phyloP scores from a whole-genome alignment of 1,140 invertebrate genomes.

The Brachionus calyciflorus region DNA sequence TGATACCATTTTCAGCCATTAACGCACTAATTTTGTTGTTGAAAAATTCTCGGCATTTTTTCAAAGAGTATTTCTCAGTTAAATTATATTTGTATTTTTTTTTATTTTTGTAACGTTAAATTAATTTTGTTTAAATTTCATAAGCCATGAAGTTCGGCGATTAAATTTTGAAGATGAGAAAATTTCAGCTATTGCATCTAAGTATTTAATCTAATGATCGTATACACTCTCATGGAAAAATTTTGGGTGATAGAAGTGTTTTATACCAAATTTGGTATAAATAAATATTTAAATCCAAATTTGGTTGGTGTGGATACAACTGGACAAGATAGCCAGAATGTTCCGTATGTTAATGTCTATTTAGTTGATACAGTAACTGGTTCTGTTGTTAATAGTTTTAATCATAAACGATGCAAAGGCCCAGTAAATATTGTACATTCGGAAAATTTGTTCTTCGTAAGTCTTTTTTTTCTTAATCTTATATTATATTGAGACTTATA shows the following conservation, averaged over 20 bases:
- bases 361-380: slow-evolving; percentile 86
- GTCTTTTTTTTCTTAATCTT: no score
- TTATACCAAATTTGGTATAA: no score
- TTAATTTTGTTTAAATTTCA: not conserved
- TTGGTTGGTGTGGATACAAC: slow-evolving; percentile 80
- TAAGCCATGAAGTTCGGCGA: slow-evolving; percentile 3
- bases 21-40: no score
- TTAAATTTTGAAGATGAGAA: slow-evolving; percentile 25
- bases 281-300: slow-evolving; percentile 98
- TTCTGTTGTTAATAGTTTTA: slow-evolving; percentile 63
- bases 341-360: slow-evolving; percentile 67
- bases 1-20: no score
- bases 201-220: slow-evolving; percentile 69
- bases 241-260: slow-evolving; percentile 88
- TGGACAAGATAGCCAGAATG: slow-evolving; percentile 70
- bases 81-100: no score
- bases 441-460: slow-evolving; percentile 85
- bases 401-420: slow-evolving; percentile 74
- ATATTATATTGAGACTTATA: no score
- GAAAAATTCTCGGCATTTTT: no score
- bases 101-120: no score
- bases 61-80: no score
- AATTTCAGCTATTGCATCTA: slow-evolving; percentile 27
- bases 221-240: slow-evolving; percentile 90
- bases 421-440: slow-evolving; percentile 87